Percentiles rank a stretch among this genome's conserved stretches.
phyloP scores from a whole-genome alignment of 1,140 invertebrate species.

The Laodelphax striatellus region DNA sequence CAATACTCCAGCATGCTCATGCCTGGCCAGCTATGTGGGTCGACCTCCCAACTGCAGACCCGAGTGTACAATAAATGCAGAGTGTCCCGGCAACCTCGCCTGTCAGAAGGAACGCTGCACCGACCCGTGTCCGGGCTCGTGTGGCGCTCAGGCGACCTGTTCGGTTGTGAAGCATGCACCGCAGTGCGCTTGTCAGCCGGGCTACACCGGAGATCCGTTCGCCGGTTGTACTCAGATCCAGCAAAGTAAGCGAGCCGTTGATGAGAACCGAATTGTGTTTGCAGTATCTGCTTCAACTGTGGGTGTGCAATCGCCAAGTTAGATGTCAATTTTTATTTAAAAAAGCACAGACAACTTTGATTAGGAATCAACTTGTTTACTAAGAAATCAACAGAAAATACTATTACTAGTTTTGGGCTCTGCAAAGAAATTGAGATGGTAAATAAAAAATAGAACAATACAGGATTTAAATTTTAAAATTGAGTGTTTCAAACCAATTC shows the following conservation, averaged over 20 bases:
- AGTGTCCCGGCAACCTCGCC: constrained; percentile 36
- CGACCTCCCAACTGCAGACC: constrained; percentile 41
- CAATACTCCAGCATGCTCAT: constrained; percentile 38
- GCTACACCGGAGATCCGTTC: constrained; percentile 38
- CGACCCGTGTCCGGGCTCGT: constrained; percentile 41
- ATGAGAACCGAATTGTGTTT: not conserved
- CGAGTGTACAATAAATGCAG: constrained; percentile 37
- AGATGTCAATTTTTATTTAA: not conserved
- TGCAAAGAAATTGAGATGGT: too few species aligned
- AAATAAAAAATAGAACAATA: too few species aligned
- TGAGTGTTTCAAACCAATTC: too few species aligned
- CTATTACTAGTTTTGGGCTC: too few species aligned
- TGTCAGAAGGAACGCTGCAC: constrained; percentile 38
- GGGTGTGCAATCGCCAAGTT: not conserved
- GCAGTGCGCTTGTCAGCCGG: constrained; percentile 40
- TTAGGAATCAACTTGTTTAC: too few species aligned
- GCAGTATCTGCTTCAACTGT: not conserved
- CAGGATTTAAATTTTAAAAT: too few species aligned
- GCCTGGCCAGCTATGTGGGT: constrained; percentile 40
- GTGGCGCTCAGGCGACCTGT: constrained; percentile 40
- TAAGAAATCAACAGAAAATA: too few species aligned
- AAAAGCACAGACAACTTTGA: too few species aligned
- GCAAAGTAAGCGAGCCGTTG: constrained; percentile 14
- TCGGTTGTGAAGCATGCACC: constrained; percentile 39
- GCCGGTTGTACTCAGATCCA: constrained; percentile 25